Conservation (phyloP, 1,140 invertebrate genomes). For the Dendrolimus kikuchii region DNA sequence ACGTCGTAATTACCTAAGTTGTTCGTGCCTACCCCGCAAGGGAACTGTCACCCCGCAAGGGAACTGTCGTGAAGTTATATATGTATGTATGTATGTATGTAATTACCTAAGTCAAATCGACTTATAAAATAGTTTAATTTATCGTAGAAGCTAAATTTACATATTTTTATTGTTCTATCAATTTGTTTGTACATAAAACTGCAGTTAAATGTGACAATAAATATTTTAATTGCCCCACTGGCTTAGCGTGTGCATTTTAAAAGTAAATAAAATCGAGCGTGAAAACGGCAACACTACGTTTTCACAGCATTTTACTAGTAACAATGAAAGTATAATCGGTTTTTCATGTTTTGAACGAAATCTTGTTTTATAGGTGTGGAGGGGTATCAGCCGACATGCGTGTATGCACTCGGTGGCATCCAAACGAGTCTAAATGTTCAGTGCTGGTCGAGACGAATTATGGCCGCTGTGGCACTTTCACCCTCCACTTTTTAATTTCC, state of each 20-base stretch:
- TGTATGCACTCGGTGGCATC: slow-evolving; percentile 28
- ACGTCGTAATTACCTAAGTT: no score
- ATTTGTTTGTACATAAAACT: no score
- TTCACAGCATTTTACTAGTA: slow-evolving; percentile 47
- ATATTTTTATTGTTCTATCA: no score
- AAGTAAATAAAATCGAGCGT: slow-evolving; percentile 58
- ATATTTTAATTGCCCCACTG: slow-evolving; percentile 27
- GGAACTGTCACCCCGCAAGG: no score
- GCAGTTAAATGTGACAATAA: no score
- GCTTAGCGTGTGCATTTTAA: slow-evolving; percentile 49
- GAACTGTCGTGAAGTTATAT: no score
- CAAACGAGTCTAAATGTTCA: slow-evolving; percentile 36
- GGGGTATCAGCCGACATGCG: neutral
- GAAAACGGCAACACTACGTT: slow-evolving; percentile 45
- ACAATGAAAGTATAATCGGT: slow-evolving; percentile 59
- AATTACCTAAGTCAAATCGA: no score
- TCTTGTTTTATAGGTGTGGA: slow-evolving; percentile 40
- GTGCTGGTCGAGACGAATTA: slow-evolving; percentile 57
- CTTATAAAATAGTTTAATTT: no score
- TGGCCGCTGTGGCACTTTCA: slow-evolving; percentile 63
- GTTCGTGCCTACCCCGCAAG: no score
- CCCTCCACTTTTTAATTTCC: slow-evolving; percentile 56
- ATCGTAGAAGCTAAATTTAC: no score
- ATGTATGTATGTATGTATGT: no score
- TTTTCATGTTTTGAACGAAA: slow-evolving; percentile 59